These are phyloP conservation scores for Tragelaphus buxtoni DNA, from an alignment of 2,113 vertebrate genomes.

Conservation along the genomic window DNA sequence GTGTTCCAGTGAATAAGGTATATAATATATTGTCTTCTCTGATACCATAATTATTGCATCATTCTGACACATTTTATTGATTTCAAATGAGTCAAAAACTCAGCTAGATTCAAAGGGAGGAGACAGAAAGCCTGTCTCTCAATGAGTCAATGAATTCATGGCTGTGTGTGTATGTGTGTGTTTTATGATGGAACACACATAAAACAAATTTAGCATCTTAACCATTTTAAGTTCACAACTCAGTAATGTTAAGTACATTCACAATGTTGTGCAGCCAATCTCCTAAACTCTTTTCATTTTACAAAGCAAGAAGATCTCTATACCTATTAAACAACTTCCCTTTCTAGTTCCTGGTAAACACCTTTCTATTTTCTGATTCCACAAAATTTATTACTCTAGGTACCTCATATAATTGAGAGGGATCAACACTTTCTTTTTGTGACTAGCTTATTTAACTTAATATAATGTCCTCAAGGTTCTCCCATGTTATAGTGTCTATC, in stretches of 20 bases:
- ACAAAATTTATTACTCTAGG: neutral
- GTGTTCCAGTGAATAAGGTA: neutral
- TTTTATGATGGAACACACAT: neutral
- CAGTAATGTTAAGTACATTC: neutral
- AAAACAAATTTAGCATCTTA: neutral
- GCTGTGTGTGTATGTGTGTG: neutral
- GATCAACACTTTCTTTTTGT: neutral
- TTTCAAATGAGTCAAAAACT: neutral
- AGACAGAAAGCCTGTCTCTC: neutral
- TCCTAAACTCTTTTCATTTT: neutral
- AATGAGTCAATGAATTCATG: neutral
- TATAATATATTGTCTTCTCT: neutral
- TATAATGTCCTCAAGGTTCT: neutral
- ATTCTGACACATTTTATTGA: neutral
- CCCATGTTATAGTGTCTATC: neutral
- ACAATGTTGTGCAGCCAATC: neutral
- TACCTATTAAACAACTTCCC: neutral
- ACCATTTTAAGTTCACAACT: neutral
- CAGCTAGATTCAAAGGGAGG: neutral
- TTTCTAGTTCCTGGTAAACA: neutral
- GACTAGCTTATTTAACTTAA: neutral
- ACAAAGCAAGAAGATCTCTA: neutral
- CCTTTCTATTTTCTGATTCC: neutral
- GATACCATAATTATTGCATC: neutral
- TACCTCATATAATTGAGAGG: neutral